phyloP scores from a whole-genome alignment of 1,140 invertebrate species.

The Drosophila nigromelanica region DNA sequence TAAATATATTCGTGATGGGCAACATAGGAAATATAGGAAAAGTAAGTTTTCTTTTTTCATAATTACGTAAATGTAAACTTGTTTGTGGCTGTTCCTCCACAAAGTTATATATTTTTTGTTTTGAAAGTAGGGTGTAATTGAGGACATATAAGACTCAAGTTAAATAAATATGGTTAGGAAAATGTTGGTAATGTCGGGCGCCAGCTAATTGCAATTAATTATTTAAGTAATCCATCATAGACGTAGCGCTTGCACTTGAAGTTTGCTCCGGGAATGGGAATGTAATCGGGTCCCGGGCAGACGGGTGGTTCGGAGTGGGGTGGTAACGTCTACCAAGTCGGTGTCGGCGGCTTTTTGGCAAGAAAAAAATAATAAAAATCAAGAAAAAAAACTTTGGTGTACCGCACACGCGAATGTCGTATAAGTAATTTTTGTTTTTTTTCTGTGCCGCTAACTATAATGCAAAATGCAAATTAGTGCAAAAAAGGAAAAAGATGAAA shows the following conservation, averaged over 20 bases:
- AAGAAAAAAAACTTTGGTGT: constrained; percentile 46
- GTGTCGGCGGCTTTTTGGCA: constrained; percentile 61
- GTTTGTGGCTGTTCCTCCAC: no score
- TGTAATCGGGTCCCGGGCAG: background rate
- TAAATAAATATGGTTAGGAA: constrained; percentile 28
- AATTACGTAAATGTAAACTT: no score
- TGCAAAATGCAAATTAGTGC: constrained; percentile 71
- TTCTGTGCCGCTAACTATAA: constrained; percentile 43
- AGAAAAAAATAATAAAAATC: constrained; percentile 19
- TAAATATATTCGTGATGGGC: no score
- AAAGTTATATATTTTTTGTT: no score
- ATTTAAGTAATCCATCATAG: constrained; percentile 76
- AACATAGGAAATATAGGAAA: no score
- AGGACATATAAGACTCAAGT: constrained; percentile 2
- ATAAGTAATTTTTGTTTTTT: constrained; percentile 59
- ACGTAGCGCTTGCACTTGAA: constrained; percentile 37
- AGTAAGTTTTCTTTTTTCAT: no score
- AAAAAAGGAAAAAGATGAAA: constrained; percentile 21
- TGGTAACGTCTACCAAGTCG: constrained; percentile 35
- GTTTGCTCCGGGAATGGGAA: constrained; percentile 25
- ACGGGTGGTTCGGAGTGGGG: background rate
- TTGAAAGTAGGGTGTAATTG: constrained; percentile 14
- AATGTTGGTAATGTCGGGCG: constrained; percentile 41
- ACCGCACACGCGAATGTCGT: constrained; percentile 73
- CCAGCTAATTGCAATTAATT: constrained; percentile 77